These are phyloP conservation scores for Acanthurus tractus DNA, from an alignment of 2,797 vertebrate species.

Conservation along the genomic window DNA sequence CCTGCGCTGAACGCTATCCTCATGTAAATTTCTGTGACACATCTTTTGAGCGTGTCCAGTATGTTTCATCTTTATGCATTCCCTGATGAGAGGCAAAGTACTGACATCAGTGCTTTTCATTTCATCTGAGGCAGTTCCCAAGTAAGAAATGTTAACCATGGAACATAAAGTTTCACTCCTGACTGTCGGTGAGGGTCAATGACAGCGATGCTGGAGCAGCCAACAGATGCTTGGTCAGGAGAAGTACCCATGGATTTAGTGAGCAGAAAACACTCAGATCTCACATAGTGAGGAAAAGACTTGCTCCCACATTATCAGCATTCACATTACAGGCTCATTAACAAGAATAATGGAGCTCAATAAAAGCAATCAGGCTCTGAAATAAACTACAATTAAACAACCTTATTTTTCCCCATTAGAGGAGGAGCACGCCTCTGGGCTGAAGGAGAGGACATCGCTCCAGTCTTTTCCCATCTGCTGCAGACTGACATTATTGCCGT, in stretches of 20 bases:
- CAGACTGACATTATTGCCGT: constrained; percentile 63
- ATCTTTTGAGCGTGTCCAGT: constrained; percentile 19
- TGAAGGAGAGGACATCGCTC: constrained; percentile 70
- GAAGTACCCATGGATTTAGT: constrained; percentile 65
- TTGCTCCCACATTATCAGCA: constrained; percentile 82
- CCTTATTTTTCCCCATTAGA: constrained; percentile 87
- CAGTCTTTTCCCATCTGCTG: constrained; percentile 79
- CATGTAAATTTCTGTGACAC: constrained; percentile 18
- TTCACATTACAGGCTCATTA: constrained; percentile 87
- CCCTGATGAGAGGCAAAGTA: constrained; percentile 15
- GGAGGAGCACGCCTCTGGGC: constrained; percentile 76
- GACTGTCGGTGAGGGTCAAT: constrained; percentile 65
- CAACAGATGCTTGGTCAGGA: constrained; percentile 61
- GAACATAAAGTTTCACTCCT: constrained; percentile 66
- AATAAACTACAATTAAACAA: constrained; percentile 89
- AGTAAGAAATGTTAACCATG: constrained; percentile 50
- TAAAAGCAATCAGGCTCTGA: constrained; percentile 88
- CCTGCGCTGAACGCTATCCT: neutral
- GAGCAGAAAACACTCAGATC: constrained; percentile 57
- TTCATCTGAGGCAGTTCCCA: constrained; percentile 42
- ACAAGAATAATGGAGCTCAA: constrained; percentile 88
- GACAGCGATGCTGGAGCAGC: constrained; percentile 51
- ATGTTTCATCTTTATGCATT: constrained; percentile 27
- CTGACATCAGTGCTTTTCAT: constrained; percentile 31
- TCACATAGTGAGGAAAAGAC: constrained; percentile 62